Base-by-base conservation (phyloP, 2,888 invertebrate genomes). In the Papilio protenor region DNA sequence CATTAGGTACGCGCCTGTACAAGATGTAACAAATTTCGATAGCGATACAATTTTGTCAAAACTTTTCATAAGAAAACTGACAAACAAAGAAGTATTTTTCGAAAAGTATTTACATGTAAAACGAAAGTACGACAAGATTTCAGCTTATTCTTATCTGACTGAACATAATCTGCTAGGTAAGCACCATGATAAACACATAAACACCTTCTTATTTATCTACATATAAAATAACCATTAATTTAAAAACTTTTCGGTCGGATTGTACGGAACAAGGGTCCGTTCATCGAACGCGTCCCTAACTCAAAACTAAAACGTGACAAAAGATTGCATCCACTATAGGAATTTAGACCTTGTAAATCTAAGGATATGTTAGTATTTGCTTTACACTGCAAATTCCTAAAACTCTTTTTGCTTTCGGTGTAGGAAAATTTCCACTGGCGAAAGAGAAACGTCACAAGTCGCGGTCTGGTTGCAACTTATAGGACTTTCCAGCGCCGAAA, bases 221-320 rank as follows among this genome's bases (percentile, higher is more conserved):
- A 79, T 71, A 59, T 71, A 76, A 80, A 79, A 79, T 69, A 81
- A 80, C 79, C 79, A 82, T 82, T 82, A 81, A 79, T 80, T 81
- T 79, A 81, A 82, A 73, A 87, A 89, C 89, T 92, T 93, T 87
- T 91, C 87, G 82, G 86, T 86, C 86, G 89, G 88, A 91, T 89
- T 92, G 92, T 92, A 92, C 92, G 85, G 82, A 88, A 89, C 88
- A 88, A 86, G 91, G 92, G 93, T 92, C 91, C 90, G 91, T 90
- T 91, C 92, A 90, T 90, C 90, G 92, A 92, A 92, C 90, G 92
- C 91, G 87, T 86, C 86, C 80, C 77, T 80, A 81, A 80, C 82
- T 81, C 85, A 85, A 83, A 82, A 83, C 81, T 86, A 82, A 86
- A 92, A 91, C 84, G 92, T 85, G 89, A 83, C 89, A 91, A 84